Base-by-base conservation (phyloP, 2,888 invertebrate genomes). In the Campaea margaritaria region DNA sequence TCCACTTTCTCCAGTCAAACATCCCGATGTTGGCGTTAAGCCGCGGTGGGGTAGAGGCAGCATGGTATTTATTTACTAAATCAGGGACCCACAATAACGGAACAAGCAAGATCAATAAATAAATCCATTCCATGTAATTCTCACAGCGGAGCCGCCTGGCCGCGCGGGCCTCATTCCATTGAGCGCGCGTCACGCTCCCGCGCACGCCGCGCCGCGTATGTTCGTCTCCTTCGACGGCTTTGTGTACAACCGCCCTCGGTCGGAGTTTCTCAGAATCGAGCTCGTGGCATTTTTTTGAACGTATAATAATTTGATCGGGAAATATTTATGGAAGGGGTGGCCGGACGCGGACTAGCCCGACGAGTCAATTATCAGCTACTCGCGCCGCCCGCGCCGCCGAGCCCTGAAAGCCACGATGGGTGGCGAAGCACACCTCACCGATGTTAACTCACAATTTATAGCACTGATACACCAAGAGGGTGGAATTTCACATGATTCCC, bases 231-330 rank as follows among this genome's bases (percentile, higher is more conserved):
- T 86, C 85, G 62, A 36, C 57, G 72, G 80, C 88, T 87, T 88
- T 91, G 87, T 87, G 85, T 85, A 73, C 78, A 87, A 87, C 91
- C 90, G 89, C 90, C 89, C 88, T 84, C 78, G 82, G 82, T 77
- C 73, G 81, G 71, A 71, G 79, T 76, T 91, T 91, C 91, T 79
- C 72, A 83, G 91, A 91, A 91, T 83, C 73, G 85, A 80, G 80
- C 87, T 89, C 84, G 86, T 88, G 86, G 89, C 85, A 86, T 89
- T 91, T 91, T 91, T 92, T 90, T 85, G 83, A 80, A 80, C 82
- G 86, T 85, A 88, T 89, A 87, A 90, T 91, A 91, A 91, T 91
- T 91, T 90, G 89, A 91, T 92, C 87, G 90, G 91, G 90, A 90
- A 92, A 91, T 91, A 91, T 91, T 91, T 91, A 90, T 91, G 88